These are phyloP conservation scores for Ammodytes marinus DNA, from an alignment of 2,113 vertebrate species.

Conservation along the genomic window DNA sequence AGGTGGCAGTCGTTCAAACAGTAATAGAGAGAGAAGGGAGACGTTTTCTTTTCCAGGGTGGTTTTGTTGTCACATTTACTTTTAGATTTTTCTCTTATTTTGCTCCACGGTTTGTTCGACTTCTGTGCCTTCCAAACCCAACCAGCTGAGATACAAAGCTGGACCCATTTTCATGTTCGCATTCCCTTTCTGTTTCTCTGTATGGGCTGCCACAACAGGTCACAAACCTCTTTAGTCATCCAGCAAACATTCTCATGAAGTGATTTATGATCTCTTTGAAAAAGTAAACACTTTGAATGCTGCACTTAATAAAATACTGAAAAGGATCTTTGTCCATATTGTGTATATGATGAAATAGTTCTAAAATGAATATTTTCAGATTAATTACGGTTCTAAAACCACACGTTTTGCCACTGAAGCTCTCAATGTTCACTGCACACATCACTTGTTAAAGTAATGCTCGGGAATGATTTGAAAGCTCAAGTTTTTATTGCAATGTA, in stretches of 20 bases:
- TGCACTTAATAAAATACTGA: neutral
- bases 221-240: neutral
- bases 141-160: neutral
- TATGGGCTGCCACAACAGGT: neutral
- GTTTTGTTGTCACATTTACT: constrained; percentile 59
- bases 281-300: constrained; percentile 2
- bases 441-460: neutral
- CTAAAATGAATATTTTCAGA: neutral
- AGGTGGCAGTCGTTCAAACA: constrained; percentile 38
- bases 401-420: neutral
- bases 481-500: neutral
- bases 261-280: neutral
- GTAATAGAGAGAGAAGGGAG: constrained; percentile 27
- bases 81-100: constrained; percentile 12
- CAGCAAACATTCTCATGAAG: neutral
- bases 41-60: constrained; percentile 52
- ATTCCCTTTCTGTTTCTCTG: neutral
- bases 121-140: neutral
- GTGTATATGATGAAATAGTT: neutral
- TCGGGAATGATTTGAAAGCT: neutral
- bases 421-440: neutral
- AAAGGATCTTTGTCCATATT: neutral
- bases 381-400: neutral
- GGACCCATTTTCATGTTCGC: neutral
- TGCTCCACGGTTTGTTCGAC: constrained; percentile 8